Percentiles rank a stretch among this genome's conserved stretches.
These are phyloP conservation scores for Danionella dracula DNA, from an alignment of 2,797 vertebrate species.

Conservation along the genomic window DNA sequence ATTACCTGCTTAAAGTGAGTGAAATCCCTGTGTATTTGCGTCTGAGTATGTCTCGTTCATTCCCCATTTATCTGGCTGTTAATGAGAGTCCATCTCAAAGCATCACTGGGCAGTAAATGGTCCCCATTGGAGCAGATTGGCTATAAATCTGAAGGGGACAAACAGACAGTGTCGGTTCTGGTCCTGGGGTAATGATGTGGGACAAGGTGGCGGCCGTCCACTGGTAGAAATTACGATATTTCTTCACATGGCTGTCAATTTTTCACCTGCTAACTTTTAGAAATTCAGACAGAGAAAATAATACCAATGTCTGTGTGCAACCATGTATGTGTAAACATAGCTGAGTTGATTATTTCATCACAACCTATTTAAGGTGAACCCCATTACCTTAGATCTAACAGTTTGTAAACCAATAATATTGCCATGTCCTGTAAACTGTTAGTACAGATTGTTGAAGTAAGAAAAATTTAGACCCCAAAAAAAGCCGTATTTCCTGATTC, in stretches of 20 bases:
- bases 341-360: too few species aligned
- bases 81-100: slow-evolving; percentile 71
- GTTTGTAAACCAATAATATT: too few species aligned
- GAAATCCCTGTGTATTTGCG: neutral
- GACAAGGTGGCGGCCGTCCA: slow-evolving; percentile 67
- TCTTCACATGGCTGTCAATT: slow-evolving; percentile 27
- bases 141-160: slow-evolving; percentile 68
- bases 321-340: too few species aligned
- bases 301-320: too few species aligned
- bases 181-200: slow-evolving; percentile 69
- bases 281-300: too few species aligned
- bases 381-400: too few species aligned
- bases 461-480: too few species aligned
- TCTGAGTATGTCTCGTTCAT: neutral
- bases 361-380: too few species aligned
- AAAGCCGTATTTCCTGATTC: too few species aligned
- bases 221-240: slow-evolving; percentile 59
- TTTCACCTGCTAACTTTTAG: too few species aligned
- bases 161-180: slow-evolving; percentile 53
- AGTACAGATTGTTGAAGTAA: too few species aligned
- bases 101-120: slow-evolving; percentile 72
- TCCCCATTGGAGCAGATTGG: slow-evolving; percentile 62
- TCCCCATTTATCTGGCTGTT: slow-evolving; percentile 66
- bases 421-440: too few species aligned
- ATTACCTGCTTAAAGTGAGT: neutral